Evolutionary conservation across 2,113 vertebrate genomes (phyloP).

Genomic region (Pyxicephalus adspersus): DNA sequence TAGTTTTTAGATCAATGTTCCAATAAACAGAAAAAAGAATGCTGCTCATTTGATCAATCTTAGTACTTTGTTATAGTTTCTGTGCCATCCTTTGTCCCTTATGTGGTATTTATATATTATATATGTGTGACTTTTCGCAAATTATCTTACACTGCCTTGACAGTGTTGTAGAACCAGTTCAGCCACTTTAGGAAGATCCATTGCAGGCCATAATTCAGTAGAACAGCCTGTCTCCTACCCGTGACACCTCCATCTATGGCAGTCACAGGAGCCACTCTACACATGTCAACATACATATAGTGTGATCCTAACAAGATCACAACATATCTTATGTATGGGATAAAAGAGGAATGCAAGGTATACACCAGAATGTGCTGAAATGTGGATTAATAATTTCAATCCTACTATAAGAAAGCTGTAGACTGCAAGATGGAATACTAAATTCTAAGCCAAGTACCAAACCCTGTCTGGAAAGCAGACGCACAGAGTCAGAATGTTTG

Average conservation of each 20-base stretch:
- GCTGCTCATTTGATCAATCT: background rate
- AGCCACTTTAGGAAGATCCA: conserved; percentile 59
- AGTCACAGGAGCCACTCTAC: conserved; percentile 69
- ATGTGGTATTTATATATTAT: background rate
- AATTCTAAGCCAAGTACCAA: background rate
- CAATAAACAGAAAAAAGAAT: no score
- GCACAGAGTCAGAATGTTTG: background rate
- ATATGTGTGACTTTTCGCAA: conserved; percentile 57
- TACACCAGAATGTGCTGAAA: conserved; percentile 10
- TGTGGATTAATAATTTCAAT: background rate
- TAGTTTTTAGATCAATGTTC: no score
- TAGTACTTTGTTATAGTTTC: background rate
- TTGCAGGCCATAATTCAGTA: conserved; percentile 25
- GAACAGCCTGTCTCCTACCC: conserved; percentile 9
- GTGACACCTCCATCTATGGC: conserved; percentile 63
- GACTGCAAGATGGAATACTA: background rate
- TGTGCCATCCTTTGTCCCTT: background rate
- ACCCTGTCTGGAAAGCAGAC: conserved; percentile 5
- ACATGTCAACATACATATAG: conserved; percentile 67
- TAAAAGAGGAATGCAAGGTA: background rate
- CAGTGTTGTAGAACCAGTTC: conserved; percentile 75
- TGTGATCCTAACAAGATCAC: background rate
- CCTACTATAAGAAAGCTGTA: background rate
- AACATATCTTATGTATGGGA: background rate
- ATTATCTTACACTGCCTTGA: conserved; percentile 67